A percentile compares a stretch with the other conserved stretches of the same genome.
These are phyloP conservation scores for Brevimyrus niger DNA, from an alignment of 2,113 vertebrate genomes.

Conservation along the genomic window DNA sequence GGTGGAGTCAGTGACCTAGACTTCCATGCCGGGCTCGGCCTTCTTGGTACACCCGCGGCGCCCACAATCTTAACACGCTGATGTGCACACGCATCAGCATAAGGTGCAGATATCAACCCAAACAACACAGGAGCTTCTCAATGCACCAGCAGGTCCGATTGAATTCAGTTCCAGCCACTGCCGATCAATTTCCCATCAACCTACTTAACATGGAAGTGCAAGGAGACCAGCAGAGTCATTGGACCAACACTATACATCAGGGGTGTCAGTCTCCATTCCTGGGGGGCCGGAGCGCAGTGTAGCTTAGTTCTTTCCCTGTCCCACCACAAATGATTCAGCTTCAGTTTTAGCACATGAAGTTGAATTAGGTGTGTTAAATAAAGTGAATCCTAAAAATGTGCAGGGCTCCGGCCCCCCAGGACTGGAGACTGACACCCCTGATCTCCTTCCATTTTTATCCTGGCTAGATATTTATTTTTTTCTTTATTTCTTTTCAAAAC, in stretches of 20 bases:
- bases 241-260: not conserved
- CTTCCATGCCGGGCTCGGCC: slow-evolving; percentile 61
- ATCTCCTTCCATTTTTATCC: not conserved
- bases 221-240: not conserved
- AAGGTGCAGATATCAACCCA: not conserved
- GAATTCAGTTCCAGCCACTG: not conserved
- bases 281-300: too few relatives aligned
- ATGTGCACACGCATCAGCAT: not conserved
- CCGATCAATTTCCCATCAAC: not conserved
- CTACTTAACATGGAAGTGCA: not conserved
- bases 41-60: slow-evolving; percentile 58
- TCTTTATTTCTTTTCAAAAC: not conserved
- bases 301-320: too few relatives aligned
- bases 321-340: too few relatives aligned
- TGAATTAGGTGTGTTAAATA: too few relatives aligned
- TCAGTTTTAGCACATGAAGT: too few relatives aligned
- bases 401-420: too few relatives aligned
- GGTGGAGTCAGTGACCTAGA: slow-evolving; percentile 65
- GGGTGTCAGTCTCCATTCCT: too few relatives aligned
- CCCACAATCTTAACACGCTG: not conserved
- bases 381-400: too few relatives aligned
- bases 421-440: not conserved
- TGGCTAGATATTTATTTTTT: not conserved
- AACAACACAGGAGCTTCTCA: not conserved
- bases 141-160: not conserved